Evolutionary conservation across 2,113 vertebrate species (phyloP), one percentile per base, ranked within the genome.

Genomic region (pig (Sus scrofa)): DNA sequence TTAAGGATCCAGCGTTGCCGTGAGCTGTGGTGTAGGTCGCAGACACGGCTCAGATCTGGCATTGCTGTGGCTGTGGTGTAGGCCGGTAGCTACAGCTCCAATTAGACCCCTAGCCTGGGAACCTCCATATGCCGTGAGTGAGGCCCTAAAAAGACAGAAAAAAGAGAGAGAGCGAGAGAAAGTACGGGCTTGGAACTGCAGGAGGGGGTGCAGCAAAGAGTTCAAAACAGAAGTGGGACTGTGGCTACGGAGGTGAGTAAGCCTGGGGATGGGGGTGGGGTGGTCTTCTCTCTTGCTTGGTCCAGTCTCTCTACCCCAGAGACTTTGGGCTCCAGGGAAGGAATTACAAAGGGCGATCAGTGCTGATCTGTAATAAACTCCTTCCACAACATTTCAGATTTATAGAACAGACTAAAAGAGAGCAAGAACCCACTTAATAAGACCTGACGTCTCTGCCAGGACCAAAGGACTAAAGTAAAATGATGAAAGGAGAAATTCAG

Each of bases 351-450:
- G 7, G 22, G 34, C 62, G 34, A 58, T 68, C 82, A 82, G 34
- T 26, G 74, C 67, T 13, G 19, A 86, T 95, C 87, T 86, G 65
- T 83, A 83, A 78, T 78, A 73, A 95, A 94, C 19, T 83, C 65
- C 86, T 89, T 68, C 87, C 87, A 70, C n/a, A 73, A 54, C 91
- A 62, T 68, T 82, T 62, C 96, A 96, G 63, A 86, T 44, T 50
- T 27, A 30, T 0, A 5, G 65, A 94, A 82, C 32, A 71, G 19
- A 60, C 56, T 85, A 19, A 82, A 79, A 92, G 44, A 92, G 63
- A 81, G 52, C 32, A 93, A 58, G 58, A 71, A 62, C 37, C 73
- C 54, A 32, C 22, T 71, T 82, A 67, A 91, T 63, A 77, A 39
- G 18, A 89, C 27, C 70, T 13, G 15, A 92, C 86, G 50, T 19